Evolutionary conservation across 2,888 invertebrate genomes (phyloP).

Genomic region (Leptura quadrifasciata): DNA sequence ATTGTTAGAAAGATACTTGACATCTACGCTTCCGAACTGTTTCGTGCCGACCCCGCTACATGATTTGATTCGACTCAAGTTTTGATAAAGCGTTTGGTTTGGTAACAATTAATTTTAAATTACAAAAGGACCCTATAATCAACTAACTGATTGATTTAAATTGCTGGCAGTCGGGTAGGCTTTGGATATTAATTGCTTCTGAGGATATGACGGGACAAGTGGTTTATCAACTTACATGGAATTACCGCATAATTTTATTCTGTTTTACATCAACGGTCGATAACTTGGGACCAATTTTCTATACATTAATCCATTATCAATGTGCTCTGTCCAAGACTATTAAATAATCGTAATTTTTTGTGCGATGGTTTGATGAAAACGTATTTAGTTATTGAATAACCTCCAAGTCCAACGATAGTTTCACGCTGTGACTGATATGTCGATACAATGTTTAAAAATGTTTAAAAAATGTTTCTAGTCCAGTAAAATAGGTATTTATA

Average conservation of each 20-base stretch:
- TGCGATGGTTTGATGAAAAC: too few species aligned
- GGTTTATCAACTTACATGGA: background rate
- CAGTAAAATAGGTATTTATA: too few species aligned
- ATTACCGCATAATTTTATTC: background rate
- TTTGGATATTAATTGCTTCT: slow-evolving; percentile 20
- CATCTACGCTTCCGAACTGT: too few species aligned
- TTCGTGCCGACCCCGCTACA: background rate
- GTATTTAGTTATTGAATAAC: too few species aligned
- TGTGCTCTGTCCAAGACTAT: too few species aligned
- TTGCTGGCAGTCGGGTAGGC: slow-evolving; percentile 13
- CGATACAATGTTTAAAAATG: too few species aligned
- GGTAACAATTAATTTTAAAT: slow-evolving; percentile 29
- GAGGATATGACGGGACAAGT: background rate
- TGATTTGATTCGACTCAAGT: slow-evolving; percentile 17
- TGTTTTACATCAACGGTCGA: background rate
- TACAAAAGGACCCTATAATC: slow-evolving; percentile 29
- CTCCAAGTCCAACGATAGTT: too few species aligned
- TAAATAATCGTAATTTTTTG: too few species aligned
- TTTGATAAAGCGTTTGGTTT: slow-evolving; percentile 29
- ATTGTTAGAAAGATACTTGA: too few species aligned
- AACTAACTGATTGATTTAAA: slow-evolving; percentile 28
- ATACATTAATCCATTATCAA: background rate
- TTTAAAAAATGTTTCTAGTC: too few species aligned
- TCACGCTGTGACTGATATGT: too few species aligned
- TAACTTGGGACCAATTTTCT: background rate